Evolutionary conservation across 92 coral and sea anemone genomes (phyloP).

Genomic region (Palythoa caribaeorum): DNA sequence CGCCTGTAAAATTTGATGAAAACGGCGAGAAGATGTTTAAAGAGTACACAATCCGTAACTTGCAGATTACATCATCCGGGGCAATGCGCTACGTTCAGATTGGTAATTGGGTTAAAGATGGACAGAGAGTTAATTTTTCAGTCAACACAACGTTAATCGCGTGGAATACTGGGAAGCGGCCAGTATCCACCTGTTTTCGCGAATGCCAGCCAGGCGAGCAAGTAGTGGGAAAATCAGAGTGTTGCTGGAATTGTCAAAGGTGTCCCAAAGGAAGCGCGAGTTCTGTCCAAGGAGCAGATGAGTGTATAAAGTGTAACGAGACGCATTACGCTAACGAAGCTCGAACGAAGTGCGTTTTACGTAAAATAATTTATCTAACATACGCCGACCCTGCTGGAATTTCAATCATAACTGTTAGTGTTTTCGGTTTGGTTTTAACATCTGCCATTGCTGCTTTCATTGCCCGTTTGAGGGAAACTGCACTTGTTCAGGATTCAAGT

Average conservation of each 20-base stretch:
- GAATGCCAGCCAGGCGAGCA: conserved; percentile 87
- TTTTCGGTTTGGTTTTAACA: conserved; percentile 71
- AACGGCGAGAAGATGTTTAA: conserved; percentile 84
- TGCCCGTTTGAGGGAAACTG: conserved; percentile 60
- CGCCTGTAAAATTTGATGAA: conserved; percentile 69
- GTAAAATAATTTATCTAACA: conserved; percentile 70
- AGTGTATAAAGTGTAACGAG: conserved; percentile 77
- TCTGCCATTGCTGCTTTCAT: conserved; percentile 64
- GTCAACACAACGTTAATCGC: conserved; percentile 64
- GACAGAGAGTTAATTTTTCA: conserved; percentile 43
- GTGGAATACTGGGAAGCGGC: conserved; percentile 79
- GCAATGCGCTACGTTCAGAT: conserved; percentile 62
- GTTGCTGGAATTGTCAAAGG: conserved; percentile 97
- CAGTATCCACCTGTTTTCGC: conserved; percentile 86
- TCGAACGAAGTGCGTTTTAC: conserved; percentile 71
- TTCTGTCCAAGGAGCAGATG: conserved; percentile 58
- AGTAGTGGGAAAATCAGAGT: conserved; percentile 91
- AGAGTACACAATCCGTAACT: conserved; percentile 81
- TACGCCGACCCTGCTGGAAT: conserved; percentile 74
- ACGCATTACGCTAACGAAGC: conserved; percentile 76
- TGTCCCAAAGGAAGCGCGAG: conserved; percentile 94
- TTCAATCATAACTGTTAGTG: conserved; percentile 68
- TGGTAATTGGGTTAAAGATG: conserved; percentile 74
- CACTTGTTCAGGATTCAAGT: conserved; percentile 77
- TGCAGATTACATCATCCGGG: conserved; percentile 52